A percentile compares a stretch with the other conserved stretches of the same genome.
Evolutionary conservation across 37 sponge, comb jelly and placozoan species (phyloP).

Genomic region (Tethya wilhelma): DNA sequence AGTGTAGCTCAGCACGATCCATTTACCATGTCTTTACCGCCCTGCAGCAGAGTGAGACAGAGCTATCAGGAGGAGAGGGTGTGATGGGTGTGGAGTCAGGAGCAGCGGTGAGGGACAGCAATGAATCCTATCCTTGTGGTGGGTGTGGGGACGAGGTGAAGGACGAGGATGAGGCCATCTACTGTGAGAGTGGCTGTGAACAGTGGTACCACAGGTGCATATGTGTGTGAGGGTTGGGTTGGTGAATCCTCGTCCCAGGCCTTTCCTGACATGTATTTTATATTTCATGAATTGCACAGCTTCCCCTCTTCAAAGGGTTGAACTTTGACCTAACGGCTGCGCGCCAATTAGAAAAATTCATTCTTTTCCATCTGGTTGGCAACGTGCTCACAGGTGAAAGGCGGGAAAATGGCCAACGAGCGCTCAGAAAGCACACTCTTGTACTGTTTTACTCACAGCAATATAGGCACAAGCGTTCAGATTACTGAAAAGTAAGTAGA

Average conservation of each 20-base stretch:
- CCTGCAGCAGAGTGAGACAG: not conserved
- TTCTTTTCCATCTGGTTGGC: not conserved
- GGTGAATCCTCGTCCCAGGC: too few species aligned
- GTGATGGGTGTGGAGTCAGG: conserved; percentile 4
- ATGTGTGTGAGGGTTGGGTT: too few species aligned
- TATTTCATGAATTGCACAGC: too few species aligned
- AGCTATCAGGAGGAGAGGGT: not conserved
- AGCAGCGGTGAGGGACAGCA: not conserved
- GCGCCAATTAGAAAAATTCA: conserved; percentile 2
- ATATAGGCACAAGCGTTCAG: conserved; percentile 16
- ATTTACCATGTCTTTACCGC: too few species aligned
- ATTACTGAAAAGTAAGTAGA: conserved; percentile 52
- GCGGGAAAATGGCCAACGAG: not conserved
- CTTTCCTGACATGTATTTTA: too few species aligned
- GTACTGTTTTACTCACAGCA: conserved; percentile 40
- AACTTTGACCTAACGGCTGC: not conserved
- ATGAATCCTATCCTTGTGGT: conserved; percentile 77
- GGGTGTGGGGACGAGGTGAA: conserved; percentile 72
- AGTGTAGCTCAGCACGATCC: too few species aligned
- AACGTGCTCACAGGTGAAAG: not conserved
- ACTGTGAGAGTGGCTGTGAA: conserved; percentile 85
- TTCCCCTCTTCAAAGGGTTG: too few species aligned
- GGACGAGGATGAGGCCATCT: conserved; percentile 78
- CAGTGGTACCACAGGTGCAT: conserved; percentile 37
- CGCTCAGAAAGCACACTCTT: not conserved